Evolutionary conservation across 2,888 invertebrate species (phyloP), one percentile per base, ranked within the genome.

Genomic region (Clanis bilineata): DNA sequence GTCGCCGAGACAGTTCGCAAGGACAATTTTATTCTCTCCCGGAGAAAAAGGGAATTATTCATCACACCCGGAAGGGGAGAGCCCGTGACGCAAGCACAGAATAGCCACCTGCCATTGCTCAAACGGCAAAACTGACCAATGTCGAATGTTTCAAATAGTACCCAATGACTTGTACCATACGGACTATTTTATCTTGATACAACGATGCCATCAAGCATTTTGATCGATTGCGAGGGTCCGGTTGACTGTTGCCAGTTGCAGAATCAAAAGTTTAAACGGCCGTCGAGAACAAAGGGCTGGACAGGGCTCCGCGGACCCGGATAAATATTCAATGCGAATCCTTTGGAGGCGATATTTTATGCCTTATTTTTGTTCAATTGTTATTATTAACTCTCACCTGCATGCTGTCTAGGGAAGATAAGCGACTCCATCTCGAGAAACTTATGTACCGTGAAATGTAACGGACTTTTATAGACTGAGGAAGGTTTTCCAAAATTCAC

Each of bases 21-120:
- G 87, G 90, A 92, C 91, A 88, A 88, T 91, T 71, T 71, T 71
- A 71, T 71, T 85, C 85, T 85, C 83, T 84, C 85, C 77, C 83
- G 79, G 83, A 90, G 89, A 89, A 88, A 89, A 91, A 90, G 86
- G 86, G 91, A 91, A 92, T 92, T 91, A 92, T 92, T 92, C 91
- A 92, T 91, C 91, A 88, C 90, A 91, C 92, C 91, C 92, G 92
- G 92, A 92, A 92, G 91, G 91, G 92, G 91, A 91, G 91, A 91
- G 85, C 76, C 85, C 85, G 83, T 91, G 92, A 90, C 91, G 92
- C 91, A 91, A 92, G 88, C 83, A 84, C 85, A 84, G 90, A 86
- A 88, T 87, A 85, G 86, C 88, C 88, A 86, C 83, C 83, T 82
- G 83, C 77, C 72, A 62, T 69, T 68, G 63, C 23, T 60, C 62